Percentiles rank a stretch among this genome's conserved stretches.
Evolutionary conservation across 1,140 invertebrate species (phyloP).

Genomic region (Camponotus pennsylvanicus): DNA sequence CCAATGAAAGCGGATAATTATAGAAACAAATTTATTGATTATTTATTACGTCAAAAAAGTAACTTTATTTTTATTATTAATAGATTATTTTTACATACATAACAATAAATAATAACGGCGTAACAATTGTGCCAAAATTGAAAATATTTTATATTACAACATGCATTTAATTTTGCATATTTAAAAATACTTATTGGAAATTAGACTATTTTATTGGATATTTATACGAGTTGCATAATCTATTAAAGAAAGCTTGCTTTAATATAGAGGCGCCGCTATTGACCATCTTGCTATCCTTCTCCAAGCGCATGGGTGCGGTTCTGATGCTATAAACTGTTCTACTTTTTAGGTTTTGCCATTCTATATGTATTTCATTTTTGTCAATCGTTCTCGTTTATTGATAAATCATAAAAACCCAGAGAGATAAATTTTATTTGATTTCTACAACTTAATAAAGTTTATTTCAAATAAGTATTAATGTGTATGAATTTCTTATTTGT

Average conservation of each 20-base stretch:
- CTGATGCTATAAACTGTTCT: slow-evolving; percentile 57
- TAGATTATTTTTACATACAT: neutral
- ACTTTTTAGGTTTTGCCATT: slow-evolving; percentile 36
- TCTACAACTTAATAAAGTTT: neutral
- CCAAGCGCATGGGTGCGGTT: slow-evolving; percentile 81
- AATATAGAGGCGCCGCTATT: slow-evolving; percentile 57
- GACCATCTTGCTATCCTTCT: slow-evolving; percentile 66
- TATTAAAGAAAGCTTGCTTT: slow-evolving; percentile 35
- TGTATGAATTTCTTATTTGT: neutral
- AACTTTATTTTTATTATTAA: slow-evolving; percentile 5
- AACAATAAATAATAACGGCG: neutral
- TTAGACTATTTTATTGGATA: neutral
- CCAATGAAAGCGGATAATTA: neutral
- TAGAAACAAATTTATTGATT: neutral
- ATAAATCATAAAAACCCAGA: neutral
- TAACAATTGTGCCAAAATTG: neutral
- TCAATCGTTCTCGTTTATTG: slow-evolving; percentile 27
- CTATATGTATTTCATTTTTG: neutral
- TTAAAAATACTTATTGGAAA: neutral
- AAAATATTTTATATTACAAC: neutral
- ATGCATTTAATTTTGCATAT: neutral
- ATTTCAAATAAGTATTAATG: neutral
- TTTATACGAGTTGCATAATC: neutral
- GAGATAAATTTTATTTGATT: no score
- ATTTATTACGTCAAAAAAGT: neutral